phyloP scores from a whole-genome alignment of 2,113 vertebrate genomes.

The Callocephalon fimbriatum region DNA sequence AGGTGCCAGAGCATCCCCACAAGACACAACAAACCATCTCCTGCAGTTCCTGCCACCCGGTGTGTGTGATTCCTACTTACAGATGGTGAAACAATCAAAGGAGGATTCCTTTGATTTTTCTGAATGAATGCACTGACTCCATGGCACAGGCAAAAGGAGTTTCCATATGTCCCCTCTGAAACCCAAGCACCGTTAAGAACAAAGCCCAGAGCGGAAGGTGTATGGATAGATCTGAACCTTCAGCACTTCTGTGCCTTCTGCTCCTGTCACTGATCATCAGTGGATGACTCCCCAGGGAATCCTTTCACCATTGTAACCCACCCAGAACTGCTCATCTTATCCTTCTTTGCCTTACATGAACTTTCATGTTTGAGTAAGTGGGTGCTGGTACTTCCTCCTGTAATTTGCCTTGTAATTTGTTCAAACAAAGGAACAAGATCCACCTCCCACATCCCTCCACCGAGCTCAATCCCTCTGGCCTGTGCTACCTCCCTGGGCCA shows the following conservation, averaged over 20 bases:
- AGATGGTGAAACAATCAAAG: neutral
- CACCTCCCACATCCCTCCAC: neutral
- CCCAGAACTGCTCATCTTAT: neutral
- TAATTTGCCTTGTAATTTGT: neutral
- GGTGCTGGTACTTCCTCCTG: neutral
- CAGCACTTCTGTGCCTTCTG: neutral
- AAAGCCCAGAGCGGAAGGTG: neutral
- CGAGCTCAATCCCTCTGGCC: rapidly evolving
- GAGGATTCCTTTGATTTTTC: neutral
- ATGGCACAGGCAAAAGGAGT: neutral
- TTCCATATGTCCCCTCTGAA: neutral
- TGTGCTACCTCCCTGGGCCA: neutral
- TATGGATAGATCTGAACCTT: neutral
- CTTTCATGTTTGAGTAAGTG: rapidly evolving
- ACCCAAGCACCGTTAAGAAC: neutral
- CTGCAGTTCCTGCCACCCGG: neutral
- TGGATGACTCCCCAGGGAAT: neutral
- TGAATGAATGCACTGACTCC: neutral
- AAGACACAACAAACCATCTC: neutral
- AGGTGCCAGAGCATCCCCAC: neutral
- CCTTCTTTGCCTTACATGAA: neutral
- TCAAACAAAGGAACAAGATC: neutral
- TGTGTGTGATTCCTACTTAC: neutral
- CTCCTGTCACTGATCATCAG: neutral
- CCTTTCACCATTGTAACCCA: neutral